Conservation (phyloP, 2,113 vertebrate species). For the Sapajus apella region DNA sequence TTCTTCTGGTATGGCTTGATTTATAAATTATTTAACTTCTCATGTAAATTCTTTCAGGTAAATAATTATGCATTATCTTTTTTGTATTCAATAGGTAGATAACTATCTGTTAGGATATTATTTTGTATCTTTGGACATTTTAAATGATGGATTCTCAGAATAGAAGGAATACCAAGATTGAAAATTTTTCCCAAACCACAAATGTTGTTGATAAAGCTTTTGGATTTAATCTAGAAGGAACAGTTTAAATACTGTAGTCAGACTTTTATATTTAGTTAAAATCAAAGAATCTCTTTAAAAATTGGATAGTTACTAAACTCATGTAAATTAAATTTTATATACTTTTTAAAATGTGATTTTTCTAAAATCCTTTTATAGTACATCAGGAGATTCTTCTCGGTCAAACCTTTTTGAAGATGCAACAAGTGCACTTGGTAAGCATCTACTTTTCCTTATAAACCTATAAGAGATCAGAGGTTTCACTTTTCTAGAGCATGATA, state of each 20-base stretch:
- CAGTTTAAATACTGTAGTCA: not conserved
- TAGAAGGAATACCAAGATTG: not conserved
- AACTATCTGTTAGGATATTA: not conserved
- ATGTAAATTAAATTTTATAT: slow-evolving; percentile 58
- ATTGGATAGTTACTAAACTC: not conserved
- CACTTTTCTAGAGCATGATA: not conserved
- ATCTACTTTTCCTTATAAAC: slow-evolving; percentile 21
- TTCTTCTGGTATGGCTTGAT: slow-evolving; percentile 4
- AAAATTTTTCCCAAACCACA: not conserved
- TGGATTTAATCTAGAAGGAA: not conserved
- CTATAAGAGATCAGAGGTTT: not conserved
- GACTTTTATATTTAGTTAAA: slow-evolving; percentile 40
- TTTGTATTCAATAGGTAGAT: not conserved
- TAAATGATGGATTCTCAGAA: slow-evolving; percentile 28
- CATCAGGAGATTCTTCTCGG: slow-evolving; percentile 88
- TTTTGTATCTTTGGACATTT: not conserved
- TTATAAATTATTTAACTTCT: not conserved
- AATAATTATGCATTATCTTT: not conserved
- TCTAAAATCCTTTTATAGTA: slow-evolving; percentile 84
- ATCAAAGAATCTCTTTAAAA: not conserved
- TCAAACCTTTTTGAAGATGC: slow-evolving; percentile 96
- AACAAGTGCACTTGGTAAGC: slow-evolving; percentile 95
- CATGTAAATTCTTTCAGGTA: not conserved
- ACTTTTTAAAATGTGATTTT: slow-evolving; percentile 78
- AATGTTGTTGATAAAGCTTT: slow-evolving; percentile 12